phyloP scores from a whole-genome alignment of 1,140 invertebrate species.

The Nasonia longicornis region DNA sequence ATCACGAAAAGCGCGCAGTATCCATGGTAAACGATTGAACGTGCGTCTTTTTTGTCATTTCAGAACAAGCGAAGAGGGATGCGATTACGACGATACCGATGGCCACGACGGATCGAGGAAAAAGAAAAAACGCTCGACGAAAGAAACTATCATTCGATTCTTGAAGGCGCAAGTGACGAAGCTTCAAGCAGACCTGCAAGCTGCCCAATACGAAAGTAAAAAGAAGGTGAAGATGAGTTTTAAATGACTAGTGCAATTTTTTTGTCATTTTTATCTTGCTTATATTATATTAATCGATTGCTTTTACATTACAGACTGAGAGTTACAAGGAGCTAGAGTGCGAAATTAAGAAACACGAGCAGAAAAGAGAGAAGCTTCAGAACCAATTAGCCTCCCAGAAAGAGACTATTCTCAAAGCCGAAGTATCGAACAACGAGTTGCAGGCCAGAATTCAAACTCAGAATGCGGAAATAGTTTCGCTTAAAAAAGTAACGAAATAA shows the following conservation, averaged over 20 bases:
- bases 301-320: slow-evolving; percentile 56
- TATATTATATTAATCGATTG: slow-evolving; percentile 25
- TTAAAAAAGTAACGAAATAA: slow-evolving; percentile 63
- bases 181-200: slow-evolving; percentile 62
- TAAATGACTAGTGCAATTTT: background rate
- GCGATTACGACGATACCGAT: background rate
- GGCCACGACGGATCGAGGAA: background rate
- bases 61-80: slow-evolving; percentile 1
- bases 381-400: slow-evolving; percentile 59
- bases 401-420: slow-evolving; percentile 64
- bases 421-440: slow-evolving; percentile 54
- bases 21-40: background rate
- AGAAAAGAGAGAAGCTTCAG: slow-evolving; percentile 64
- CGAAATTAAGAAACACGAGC: slow-evolving; percentile 62
- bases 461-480: slow-evolving; percentile 61
- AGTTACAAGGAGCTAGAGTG: slow-evolving; percentile 62
- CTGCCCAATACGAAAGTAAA: slow-evolving; percentile 62
- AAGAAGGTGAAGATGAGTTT: slow-evolving; percentile 59
- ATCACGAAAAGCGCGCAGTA: background rate
- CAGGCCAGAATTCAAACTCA: slow-evolving; percentile 61
- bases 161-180: slow-evolving; percentile 66
- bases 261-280: background rate
- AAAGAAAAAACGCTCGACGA: slow-evolving; percentile 42
- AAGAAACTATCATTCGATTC: slow-evolving; percentile 59
- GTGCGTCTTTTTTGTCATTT: background rate